phyloP scores from a whole-genome alignment of 2,113 vertebrate species.

The Greenwoodochromis staneri region DNA sequence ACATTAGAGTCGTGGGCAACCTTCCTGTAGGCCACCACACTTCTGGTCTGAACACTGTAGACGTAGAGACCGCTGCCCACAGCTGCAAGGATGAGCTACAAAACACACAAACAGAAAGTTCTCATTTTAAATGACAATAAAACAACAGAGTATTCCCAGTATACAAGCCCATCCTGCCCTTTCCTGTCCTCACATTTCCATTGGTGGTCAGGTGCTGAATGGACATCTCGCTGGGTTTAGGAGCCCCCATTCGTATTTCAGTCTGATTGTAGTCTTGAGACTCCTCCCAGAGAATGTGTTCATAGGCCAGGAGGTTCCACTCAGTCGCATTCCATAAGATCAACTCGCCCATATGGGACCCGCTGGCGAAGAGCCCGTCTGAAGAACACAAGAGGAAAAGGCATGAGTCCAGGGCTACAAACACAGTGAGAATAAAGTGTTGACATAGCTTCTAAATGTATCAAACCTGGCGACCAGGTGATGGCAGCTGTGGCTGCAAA shows the following conservation, averaged over 20 bases:
- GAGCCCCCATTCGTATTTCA: slow-evolving; percentile 81
- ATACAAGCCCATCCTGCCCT: background rate
- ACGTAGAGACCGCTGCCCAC: slow-evolving; percentile 91
- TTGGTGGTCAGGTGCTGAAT: slow-evolving; percentile 84
- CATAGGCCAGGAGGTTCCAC: slow-evolving; percentile 79
- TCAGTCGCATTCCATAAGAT: slow-evolving; percentile 86
- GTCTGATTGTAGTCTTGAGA: slow-evolving; percentile 68
- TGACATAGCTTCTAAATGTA: background rate
- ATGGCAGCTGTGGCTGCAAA: background rate
- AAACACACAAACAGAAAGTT: background rate
- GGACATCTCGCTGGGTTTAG: slow-evolving; percentile 82
- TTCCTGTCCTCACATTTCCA: slow-evolving; percentile 74
- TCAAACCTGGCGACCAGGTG: background rate
- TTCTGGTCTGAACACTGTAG: slow-evolving; percentile 80
- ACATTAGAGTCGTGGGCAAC: slow-evolving; percentile 88
- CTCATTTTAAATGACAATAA: background rate
- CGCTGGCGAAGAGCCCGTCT: slow-evolving; percentile 78
- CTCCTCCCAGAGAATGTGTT: slow-evolving; percentile 83
- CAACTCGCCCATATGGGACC: slow-evolving; percentile 88
- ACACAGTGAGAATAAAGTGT: background rate
- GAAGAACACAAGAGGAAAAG: background rate
- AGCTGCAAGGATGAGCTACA: slow-evolving; percentile 83
- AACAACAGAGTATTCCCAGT: background rate
- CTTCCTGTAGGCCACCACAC: slow-evolving; percentile 87
- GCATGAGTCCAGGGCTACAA: background rate